phyloP scores from a whole-genome alignment of 2,113 vertebrate genomes.

The Microtus ochrogaster region DNA sequence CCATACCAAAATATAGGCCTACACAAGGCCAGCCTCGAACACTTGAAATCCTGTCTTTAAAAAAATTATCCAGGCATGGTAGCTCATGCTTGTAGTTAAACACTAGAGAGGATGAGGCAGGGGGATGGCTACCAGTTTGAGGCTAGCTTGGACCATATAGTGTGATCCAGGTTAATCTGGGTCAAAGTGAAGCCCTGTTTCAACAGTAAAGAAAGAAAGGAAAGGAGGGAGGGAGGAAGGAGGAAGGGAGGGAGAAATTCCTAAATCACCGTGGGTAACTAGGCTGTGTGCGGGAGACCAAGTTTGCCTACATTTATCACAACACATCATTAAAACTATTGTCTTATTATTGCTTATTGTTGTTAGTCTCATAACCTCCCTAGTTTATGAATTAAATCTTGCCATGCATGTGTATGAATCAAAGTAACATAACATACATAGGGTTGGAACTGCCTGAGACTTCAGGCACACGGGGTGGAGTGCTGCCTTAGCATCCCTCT shows the following conservation, averaged over 20 bases:
- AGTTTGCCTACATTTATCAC: neutral
- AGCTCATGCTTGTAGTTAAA: neutral
- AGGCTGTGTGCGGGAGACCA: too few relatives aligned
- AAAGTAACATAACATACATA: too few relatives aligned
- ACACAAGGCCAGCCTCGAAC: too few relatives aligned
- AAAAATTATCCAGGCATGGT: neutral
- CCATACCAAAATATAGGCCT: too few relatives aligned
- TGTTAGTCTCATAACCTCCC: neutral
- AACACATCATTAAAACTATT: neutral
- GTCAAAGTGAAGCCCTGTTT: neutral
- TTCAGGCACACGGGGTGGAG: neutral
- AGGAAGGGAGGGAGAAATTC: too few relatives aligned
- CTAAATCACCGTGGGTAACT: too few relatives aligned
- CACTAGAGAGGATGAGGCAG: neutral
- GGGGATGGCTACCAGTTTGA: neutral
- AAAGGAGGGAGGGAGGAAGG: neutral
- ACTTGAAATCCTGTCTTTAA: neutral
- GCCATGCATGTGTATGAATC: neutral
- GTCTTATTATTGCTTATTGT: neutral
- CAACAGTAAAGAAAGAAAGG: neutral
- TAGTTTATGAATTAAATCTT: neutral
- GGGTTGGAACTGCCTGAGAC: neutral
- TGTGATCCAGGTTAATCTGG: neutral
- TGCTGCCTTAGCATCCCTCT: neutral
- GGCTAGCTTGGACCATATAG: neutral